Base-by-base conservation (phyloP, 2,888 invertebrate species). In the Acleris cristana region DNA sequence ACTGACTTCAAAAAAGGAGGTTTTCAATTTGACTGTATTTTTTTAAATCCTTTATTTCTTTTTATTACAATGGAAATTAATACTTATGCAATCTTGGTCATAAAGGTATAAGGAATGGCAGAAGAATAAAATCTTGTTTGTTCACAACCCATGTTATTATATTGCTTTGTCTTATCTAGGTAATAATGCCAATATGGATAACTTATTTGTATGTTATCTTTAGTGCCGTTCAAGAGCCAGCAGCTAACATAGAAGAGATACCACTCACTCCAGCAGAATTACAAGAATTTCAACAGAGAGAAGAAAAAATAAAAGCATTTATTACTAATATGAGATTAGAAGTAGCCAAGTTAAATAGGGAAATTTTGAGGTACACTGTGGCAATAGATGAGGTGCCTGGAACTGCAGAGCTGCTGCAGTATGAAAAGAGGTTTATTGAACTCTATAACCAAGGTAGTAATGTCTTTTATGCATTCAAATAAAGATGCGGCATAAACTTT, bases 361-460 rank as follows among this genome's bases (percentile, higher is more conserved):
- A 95, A 72, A 95, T 98, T 65, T 95, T 97, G 18, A 94, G 95
- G 14, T 94, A 99, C 74, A 96, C 97, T 67, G 94, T 98, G 30
- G 97, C 97, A 79, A 92, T 99, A 65, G 99, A 99, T 83, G 98
- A 98, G 79, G 96, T 98, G 65, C 99, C 99, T 0, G 97, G 97
- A 44, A 94, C 98, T 69, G 97, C 98, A 0, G 99, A 99, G 84
- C 90, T 99, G 63, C 95, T 97, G 62, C 99, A 99, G 83, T 99
- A 99, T 86, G 99, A 99, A 85, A 95, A 97, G 79, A 94, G 99
- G 76, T 99, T 99, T 86, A 94, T 99, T 78, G 99, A 99, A 90
- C 94, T 99, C 10, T 99, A 99, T 82, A 98, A 98, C 92, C 98
- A 97, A 95, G 96, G 96, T 96, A 75, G 64, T 52, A 21, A 53